Evolutionary conservation across 2,113 vertebrate genomes (phyloP).

Genomic region (Erinaceus europaeus): DNA sequence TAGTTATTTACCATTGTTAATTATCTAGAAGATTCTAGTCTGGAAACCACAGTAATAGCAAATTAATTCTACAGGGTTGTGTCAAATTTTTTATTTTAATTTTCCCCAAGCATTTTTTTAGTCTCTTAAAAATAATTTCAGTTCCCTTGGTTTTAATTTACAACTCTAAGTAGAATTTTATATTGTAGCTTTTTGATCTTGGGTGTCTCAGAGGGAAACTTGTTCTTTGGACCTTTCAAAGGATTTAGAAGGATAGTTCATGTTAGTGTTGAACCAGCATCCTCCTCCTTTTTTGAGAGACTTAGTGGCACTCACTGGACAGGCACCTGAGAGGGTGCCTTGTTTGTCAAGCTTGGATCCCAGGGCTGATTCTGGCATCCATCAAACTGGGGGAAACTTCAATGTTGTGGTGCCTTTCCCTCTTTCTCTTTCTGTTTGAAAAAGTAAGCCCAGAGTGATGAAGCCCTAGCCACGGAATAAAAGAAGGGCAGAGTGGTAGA

Average conservation of each 20-base stretch:
- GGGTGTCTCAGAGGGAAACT: not conserved
- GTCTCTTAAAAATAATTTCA: not conserved
- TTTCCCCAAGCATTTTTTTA: slow-evolving; percentile 17
- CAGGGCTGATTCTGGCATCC: no score
- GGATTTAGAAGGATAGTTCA: not conserved
- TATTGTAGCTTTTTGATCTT: not conserved
- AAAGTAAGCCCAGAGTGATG: no score
- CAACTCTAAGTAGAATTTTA: not conserved
- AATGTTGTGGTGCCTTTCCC: no score
- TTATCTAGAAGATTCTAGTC: slow-evolving; percentile 10
- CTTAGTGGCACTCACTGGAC: no score
- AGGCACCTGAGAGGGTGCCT: no score
- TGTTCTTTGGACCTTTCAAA: not conserved
- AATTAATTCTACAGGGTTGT: not conserved
- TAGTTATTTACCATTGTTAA: not conserved
- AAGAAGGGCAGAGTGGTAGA: no score
- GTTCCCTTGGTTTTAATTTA: not conserved
- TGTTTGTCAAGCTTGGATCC: no score
- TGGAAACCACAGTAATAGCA: not conserved
- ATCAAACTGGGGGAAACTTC: no score
- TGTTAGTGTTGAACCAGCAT: not conserved
- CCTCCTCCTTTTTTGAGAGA: no score
- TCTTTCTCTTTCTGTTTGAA: no score
- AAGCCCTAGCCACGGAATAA: no score
- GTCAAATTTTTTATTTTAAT: slow-evolving; percentile 32